Evolutionary conservation across 1,140 invertebrate species (phyloP).

Genomic region (Heliconius himera): DNA sequence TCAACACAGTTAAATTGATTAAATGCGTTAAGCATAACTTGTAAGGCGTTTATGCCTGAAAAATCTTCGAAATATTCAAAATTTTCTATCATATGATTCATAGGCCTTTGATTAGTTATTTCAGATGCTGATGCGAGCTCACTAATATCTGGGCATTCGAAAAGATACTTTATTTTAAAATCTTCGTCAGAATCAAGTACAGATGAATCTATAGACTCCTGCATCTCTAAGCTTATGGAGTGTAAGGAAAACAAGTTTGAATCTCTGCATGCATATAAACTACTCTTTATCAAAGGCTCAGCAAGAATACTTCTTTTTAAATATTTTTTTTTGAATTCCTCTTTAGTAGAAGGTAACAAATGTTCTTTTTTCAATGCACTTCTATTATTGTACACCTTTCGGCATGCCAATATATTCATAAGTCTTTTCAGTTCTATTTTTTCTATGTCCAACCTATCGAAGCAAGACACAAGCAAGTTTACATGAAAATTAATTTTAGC

Average conservation of each 20-base stretch:
- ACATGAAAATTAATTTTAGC: slow-evolving; percentile 70
- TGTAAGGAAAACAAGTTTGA: slow-evolving; percentile 48
- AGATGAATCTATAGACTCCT: slow-evolving; percentile 41
- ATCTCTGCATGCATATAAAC: slow-evolving; percentile 41
- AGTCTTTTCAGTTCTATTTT: slow-evolving; percentile 62
- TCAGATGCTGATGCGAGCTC: slow-evolving; percentile 70
- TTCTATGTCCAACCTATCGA: slow-evolving; percentile 67
- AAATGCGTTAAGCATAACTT: slow-evolving; percentile 64
- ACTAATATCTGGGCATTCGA: slow-evolving; percentile 71
- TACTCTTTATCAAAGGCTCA: slow-evolving; percentile 57
- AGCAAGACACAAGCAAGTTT: slow-evolving; percentile 65
- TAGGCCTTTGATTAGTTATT: slow-evolving; percentile 57
- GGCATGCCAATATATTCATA: slow-evolving; percentile 67
- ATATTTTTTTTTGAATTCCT: slow-evolving; percentile 69
- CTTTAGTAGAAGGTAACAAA: slow-evolving; percentile 51
- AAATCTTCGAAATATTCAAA: slow-evolving; percentile 77
- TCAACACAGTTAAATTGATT: slow-evolving; percentile 72
- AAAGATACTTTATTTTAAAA: slow-evolving; percentile 59
- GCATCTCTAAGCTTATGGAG: slow-evolving; percentile 47
- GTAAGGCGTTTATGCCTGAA: slow-evolving; percentile 55
- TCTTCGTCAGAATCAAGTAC: slow-evolving; percentile 21
- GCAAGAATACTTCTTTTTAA: slow-evolving; percentile 69
- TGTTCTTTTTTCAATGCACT: slow-evolving; percentile 64
- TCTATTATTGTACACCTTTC: slow-evolving; percentile 70
- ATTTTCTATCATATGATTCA: slow-evolving; percentile 65